These are phyloP conservation scores for Penelope pileata DNA, from an alignment of 2,113 vertebrate species.

Conservation along the genomic window DNA sequence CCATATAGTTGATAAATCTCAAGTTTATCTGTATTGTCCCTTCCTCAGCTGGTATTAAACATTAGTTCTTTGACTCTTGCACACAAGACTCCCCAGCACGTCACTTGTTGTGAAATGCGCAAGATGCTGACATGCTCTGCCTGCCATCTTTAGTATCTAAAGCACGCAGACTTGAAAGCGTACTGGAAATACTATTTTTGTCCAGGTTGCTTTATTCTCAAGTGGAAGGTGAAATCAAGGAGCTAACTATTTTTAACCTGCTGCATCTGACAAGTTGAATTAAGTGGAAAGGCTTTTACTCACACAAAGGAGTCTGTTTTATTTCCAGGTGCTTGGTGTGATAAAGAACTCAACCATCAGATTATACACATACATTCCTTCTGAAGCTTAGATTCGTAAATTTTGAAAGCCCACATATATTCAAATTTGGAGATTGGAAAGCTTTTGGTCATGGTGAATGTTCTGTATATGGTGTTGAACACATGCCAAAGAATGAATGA, in stretches of 20 bases:
- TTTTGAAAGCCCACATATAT: slow-evolving; percentile 29
- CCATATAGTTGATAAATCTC: background rate
- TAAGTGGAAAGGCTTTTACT: slow-evolving; percentile 57
- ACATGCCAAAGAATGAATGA: background rate
- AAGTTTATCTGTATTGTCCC: background rate
- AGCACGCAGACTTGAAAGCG: slow-evolving; percentile 41
- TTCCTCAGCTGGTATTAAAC: background rate
- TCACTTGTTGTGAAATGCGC: background rate
- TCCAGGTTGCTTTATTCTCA: slow-evolving; percentile 52
- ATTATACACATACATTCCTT: slow-evolving; percentile 34
- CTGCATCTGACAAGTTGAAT: slow-evolving; percentile 63
- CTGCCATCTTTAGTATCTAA: background rate
- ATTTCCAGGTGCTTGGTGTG: slow-evolving; percentile 55
- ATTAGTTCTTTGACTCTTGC: background rate
- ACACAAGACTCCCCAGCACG: background rate
- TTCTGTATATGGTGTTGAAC: background rate
- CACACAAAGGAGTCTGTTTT: slow-evolving; percentile 49
- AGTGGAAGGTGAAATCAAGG: slow-evolving; percentile 54
- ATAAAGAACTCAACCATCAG: slow-evolving; percentile 36
- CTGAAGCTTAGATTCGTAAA: slow-evolving; percentile 11
- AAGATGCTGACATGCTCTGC: background rate
- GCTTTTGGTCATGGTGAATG: slow-evolving; percentile 25
- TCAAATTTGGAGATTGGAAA: background rate
- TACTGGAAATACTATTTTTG: slow-evolving; percentile 54
- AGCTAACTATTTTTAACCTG: slow-evolving; percentile 68